These are phyloP conservation scores for Probosciger aterrimus DNA, from an alignment of 2,113 vertebrate species.

Conservation along the genomic window DNA sequence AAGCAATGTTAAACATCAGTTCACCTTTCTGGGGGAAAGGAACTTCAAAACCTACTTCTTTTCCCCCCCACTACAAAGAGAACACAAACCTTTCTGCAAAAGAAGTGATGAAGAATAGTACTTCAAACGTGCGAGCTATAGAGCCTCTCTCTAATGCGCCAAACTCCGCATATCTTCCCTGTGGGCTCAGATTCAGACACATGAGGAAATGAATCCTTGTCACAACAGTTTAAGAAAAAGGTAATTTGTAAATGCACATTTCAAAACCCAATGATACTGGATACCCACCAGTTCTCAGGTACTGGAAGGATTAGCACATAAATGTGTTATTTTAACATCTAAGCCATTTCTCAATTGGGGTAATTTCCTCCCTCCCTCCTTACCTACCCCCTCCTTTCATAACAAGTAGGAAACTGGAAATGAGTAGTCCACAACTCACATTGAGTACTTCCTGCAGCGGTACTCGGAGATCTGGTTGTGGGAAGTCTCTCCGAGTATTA, in stretches of 20 bases:
- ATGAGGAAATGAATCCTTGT: constrained; percentile 55
- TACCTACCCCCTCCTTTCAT: background rate
- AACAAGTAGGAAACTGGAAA: background rate
- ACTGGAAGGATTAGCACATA: background rate
- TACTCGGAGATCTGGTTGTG: background rate
- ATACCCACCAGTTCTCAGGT: background rate
- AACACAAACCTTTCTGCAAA: background rate
- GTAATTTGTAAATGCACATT: background rate
- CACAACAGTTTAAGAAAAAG: constrained; percentile 16
- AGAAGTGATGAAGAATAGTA: background rate
- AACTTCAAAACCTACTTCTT: background rate
- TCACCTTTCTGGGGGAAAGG: background rate
- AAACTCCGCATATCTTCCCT: background rate
- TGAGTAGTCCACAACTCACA: background rate
- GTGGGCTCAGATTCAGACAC: constrained; percentile 35
- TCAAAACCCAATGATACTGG: background rate
- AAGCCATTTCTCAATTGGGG: background rate
- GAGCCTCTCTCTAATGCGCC: background rate
- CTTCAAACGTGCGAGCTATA: background rate
- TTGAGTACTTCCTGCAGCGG: background rate
- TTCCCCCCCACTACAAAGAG: background rate
- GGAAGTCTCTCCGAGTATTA: background rate
- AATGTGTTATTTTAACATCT: background rate
- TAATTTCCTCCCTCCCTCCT: background rate
- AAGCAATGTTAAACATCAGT: background rate